phyloP scores from a whole-genome alignment of 1,140 invertebrate species.

The Physella acuta region DNA sequence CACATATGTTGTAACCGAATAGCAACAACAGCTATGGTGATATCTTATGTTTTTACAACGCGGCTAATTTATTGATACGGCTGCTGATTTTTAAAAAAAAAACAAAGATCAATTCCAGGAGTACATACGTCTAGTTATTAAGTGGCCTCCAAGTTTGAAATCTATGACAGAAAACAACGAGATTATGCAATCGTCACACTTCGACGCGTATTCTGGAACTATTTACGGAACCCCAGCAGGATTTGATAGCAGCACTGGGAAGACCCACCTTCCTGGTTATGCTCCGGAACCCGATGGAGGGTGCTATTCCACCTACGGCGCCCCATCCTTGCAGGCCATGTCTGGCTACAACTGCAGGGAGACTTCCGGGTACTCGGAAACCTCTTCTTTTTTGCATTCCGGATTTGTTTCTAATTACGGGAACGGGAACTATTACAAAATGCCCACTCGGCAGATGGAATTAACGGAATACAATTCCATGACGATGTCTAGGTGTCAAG shows the following conservation, averaged over 20 bases:
- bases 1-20: no score
- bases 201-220: conserved; percentile 1
- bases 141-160: no score
- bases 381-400: conserved; percentile 2
- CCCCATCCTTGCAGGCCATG: neutral
- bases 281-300: neutral
- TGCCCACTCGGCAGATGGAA: conserved; percentile 5
- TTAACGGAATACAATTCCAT: neutral
- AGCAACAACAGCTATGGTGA: no score
- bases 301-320: neutral
- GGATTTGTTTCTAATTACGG: neutral
- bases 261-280: neutral
- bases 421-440: conserved; percentile 16
- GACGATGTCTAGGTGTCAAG: neutral
- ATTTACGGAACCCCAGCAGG: neutral
- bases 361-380: conserved; percentile 1
- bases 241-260: conserved; percentile 3
- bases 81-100: no score
- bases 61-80: no score
- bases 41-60: no score
- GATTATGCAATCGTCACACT: conserved; percentile 15
- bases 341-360: conserved; percentile 6
- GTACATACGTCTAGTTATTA: no score
- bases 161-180: no score
- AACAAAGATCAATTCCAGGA: no score